Evolutionary conservation across 1,140 invertebrate species (phyloP), one percentile per base, ranked within the genome.

Genomic region (Pogonus chalceus): DNA sequence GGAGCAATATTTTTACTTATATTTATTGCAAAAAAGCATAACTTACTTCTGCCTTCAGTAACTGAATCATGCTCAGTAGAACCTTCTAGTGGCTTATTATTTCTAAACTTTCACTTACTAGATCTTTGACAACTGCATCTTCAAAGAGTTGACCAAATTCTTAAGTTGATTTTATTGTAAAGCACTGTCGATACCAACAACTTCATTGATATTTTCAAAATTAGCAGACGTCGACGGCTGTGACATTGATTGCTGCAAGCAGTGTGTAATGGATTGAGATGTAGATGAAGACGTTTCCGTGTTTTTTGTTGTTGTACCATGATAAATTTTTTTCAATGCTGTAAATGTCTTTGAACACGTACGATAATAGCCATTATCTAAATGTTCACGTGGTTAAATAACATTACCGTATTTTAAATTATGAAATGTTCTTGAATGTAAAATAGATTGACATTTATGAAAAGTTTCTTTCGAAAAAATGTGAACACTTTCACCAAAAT

Each of bases 311-410:
- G 22, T 31, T 48, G 23, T 12, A 9, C 37, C 12, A 23, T 43
- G 56, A 56, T 56, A 58, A 49, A 56, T 58, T 52, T 56, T 58
- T 7, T 7, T 52, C n/a, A 56, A 46, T 18, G 1, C 55, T 24
- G 58, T 58, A 48, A 54, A 60, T 18, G 20, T 23, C 22, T 53
- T 55, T 31, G 55, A 60, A 56, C 56, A 59, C 14, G 35, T 2
- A 14, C 57, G 20, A 24, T 59, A 55, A 57, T 59, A 57, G 18
- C 49, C 55, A 54, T 23, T 49, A 2, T 54, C 55, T 49, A 12
- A 55, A 43, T 53, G 52, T 35, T 60, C 57, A 23, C 14, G 37
- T n/a, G 59, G 53, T 35, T 59, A 60, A 57, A 54, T n/a, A n/a
- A n/a, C n/a, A n/a, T n/a, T n/a, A n/a, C n/a, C n/a, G n/a, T 51